A percentile compares a stretch with the other conserved stretches of the same genome.
phyloP scores from a whole-genome alignment of 1,140 invertebrate species.

The Drosophila fuyamai region DNA sequence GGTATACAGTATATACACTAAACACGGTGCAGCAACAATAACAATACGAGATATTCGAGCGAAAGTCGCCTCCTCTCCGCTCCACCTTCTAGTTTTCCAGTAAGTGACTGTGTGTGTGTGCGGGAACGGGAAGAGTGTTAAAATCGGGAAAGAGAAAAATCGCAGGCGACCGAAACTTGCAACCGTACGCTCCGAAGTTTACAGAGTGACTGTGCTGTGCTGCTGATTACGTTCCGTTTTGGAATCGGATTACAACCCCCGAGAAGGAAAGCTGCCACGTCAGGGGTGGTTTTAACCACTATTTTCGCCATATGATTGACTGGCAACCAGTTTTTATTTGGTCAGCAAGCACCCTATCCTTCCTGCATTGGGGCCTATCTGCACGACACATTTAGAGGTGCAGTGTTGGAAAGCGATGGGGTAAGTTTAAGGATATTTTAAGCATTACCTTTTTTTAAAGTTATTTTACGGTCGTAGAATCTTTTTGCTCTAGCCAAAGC shows the following conservation, averaged over 20 bases:
- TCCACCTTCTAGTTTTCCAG: conserved; percentile 12
- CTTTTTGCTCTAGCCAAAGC: too few species aligned
- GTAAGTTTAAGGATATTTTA: background rate
- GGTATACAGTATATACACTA: conserved; percentile 20
- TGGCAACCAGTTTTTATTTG: conserved; percentile 36
- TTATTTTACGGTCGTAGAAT: too few species aligned
- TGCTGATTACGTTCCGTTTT: background rate
- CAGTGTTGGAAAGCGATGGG: conserved; percentile 14
- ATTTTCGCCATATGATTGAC: conserved; percentile 41
- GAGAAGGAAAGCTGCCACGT: conserved; percentile 44
- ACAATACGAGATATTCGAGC: conserved; percentile 36
- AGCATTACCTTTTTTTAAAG: background rate
- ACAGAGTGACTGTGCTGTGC: conserved; percentile 65
- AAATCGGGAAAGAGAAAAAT: conserved; percentile 66
- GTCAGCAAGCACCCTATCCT: conserved; percentile 5
- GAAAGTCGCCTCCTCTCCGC: conserved; percentile 38
- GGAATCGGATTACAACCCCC: conserved; percentile 47
- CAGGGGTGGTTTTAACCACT: conserved; percentile 43
- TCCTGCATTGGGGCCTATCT: conserved; percentile 1
- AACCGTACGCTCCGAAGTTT: conserved; percentile 80
- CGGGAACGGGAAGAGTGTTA: conserved; percentile 75
- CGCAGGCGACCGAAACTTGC: conserved; percentile 56
- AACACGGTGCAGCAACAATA: conserved; percentile 34
- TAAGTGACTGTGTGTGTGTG: conserved; percentile 51
- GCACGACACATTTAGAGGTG: background rate